Percentiles rank a stretch among this genome's conserved stretches.
Conservation (phyloP, 2,888 invertebrate species). For the Sthenelais limicola region DNA sequence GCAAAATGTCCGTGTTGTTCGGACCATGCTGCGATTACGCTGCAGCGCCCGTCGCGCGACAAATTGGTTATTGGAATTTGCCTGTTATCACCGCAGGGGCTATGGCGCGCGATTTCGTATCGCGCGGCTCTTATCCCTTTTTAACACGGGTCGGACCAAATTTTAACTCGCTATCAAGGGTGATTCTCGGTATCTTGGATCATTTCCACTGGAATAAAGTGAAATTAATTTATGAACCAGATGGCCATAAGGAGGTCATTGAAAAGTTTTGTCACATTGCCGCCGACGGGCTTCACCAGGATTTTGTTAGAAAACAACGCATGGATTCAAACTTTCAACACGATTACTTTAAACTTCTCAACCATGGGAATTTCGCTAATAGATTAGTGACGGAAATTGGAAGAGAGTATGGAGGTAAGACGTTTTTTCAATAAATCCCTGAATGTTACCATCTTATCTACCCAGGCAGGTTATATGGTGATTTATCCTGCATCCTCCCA, state of each 20-base stretch:
- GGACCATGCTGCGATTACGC: conserved; percentile 76
- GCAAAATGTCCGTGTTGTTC: conserved; percentile 59
- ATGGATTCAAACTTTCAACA: conserved; percentile 50
- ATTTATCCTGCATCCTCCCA: too few species aligned
- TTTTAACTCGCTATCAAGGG: conserved; percentile 57
- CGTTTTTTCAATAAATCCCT: background rate
- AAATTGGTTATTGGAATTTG: conserved; percentile 90
- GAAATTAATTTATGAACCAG: conserved; percentile 83
- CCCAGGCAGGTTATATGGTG: too few species aligned
- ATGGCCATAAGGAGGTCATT: conserved; percentile 80
- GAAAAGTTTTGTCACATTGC: conserved; percentile 83
- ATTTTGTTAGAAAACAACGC: conserved; percentile 42
- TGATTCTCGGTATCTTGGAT: conserved; percentile 45
- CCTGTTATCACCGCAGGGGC: conserved; percentile 83
- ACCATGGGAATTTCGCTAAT: conserved; percentile 43
- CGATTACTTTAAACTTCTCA: conserved; percentile 54
- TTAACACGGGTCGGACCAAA: conserved; percentile 76
- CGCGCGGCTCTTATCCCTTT: conserved; percentile 78
- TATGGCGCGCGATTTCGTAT: conserved; percentile 65
- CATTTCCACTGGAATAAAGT: conserved; percentile 79
- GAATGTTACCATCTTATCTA: background rate
- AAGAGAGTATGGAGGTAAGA: conserved; percentile 61
- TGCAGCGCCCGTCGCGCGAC: conserved; percentile 88
- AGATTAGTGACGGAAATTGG: conserved; percentile 58
- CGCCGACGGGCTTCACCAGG: conserved; percentile 82